A percentile compares a stretch with the other conserved stretches of the same genome.
These are phyloP conservation scores for Tragelaphus buxtoni DNA, from an alignment of 2,113 vertebrate species.

Conservation along the genomic window DNA sequence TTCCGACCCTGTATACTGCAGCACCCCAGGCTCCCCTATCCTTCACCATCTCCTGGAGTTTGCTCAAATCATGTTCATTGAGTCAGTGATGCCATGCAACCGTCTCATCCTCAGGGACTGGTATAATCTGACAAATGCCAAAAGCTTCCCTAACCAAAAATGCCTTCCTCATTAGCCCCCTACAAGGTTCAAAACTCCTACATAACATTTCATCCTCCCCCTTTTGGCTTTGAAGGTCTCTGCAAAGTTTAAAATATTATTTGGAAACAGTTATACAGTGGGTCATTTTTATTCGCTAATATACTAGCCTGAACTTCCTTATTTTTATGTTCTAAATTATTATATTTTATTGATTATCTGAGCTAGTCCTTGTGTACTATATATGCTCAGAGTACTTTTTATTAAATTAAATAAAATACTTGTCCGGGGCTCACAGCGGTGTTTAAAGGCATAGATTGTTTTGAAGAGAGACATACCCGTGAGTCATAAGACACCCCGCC, in stretches of 20 bases:
- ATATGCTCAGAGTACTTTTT: background rate
- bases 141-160: background rate
- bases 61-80: background rate
- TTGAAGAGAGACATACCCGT: background rate
- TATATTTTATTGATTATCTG: background rate
- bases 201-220: background rate
- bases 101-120: background rate
- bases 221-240: background rate
- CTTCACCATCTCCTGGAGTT: background rate
- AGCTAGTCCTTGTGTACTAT: background rate
- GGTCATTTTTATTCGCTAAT: background rate
- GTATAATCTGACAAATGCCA: background rate
- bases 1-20: background rate
- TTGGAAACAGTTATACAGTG: background rate
- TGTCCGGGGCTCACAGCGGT: background rate
- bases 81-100: background rate
- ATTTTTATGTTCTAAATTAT: background rate
- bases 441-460: background rate
- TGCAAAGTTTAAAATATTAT: background rate
- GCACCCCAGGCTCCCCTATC: background rate
- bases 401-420: slow-evolving; percentile 14
- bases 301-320: background rate
- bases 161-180: background rate
- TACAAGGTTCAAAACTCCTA: background rate
- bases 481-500: background rate